These are phyloP conservation scores for Acheta domesticus DNA, from an alignment of 2,888 invertebrate species.

Conservation along the genomic window DNA sequence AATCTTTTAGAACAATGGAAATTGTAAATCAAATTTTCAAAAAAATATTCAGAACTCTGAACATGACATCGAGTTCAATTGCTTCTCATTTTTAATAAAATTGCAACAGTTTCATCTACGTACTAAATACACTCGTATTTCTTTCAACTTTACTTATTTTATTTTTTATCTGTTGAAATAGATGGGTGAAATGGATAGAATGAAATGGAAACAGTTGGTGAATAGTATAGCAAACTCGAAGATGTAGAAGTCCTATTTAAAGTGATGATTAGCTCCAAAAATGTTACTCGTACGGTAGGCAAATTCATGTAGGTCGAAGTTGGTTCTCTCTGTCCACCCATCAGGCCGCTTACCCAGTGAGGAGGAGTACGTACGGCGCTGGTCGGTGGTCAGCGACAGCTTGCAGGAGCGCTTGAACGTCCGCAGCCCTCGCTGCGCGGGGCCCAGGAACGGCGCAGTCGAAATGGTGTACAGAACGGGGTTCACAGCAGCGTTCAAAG, in stretches of 20 bases:
- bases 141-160: too few relatives aligned
- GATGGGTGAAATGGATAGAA: not conserved
- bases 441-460: conserved; percentile 43
- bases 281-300: too few relatives aligned
- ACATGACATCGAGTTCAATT: too few relatives aligned
- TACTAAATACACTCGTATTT: too few relatives aligned
- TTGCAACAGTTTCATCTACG: too few relatives aligned
- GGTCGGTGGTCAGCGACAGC: conserved; percentile 36
- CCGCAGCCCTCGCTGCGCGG: conserved; percentile 35
- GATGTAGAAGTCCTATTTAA: not conserved
- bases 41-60: too few relatives aligned
- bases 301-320: too few relatives aligned
- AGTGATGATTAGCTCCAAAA: not conserved
- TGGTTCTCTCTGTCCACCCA: not conserved
- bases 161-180: too few relatives aligned
- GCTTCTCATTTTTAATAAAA: too few relatives aligned
- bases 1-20: too few relatives aligned
- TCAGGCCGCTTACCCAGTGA: conserved; percentile 35
- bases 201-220: not conserved
- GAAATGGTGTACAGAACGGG: conserved; percentile 52
- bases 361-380: conserved; percentile 38
- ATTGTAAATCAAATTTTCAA: too few relatives aligned
- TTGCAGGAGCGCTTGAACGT: conserved; percentile 39
- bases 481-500: conserved; percentile 53
- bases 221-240: not conserved